Base-by-base conservation (phyloP, 2,113 vertebrate species). In the Chloropsis hardwickii region DNA sequence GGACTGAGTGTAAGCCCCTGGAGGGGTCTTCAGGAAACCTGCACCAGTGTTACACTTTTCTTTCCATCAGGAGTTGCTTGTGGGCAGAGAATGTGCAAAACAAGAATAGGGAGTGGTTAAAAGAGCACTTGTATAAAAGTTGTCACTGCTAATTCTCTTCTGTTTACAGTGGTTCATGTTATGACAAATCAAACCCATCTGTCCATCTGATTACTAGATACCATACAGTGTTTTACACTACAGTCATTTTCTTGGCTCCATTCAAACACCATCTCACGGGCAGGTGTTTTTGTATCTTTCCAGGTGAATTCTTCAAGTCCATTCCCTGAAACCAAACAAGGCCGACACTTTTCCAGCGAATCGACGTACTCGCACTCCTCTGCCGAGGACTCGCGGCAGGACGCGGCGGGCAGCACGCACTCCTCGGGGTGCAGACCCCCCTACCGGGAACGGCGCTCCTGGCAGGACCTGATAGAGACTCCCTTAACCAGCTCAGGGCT, bases 381-480 rank as follows among this genome's bases (percentile, higher is more conserved):
- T 1, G 98, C 98, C 0, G 98, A 98, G 94, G 99, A 99, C n/a
- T 97, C 98, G 19, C 88, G 91, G 51, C 97, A 97, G 67, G 98
- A 98, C 2, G 84, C 61, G 8, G 88, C 95, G 28, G 97, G 98
- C 69, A 98, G 97, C 94, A 96, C 92, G 3, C 98, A 98, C 94
- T 98, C 98, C 3, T 98, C 98, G 1, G 90, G 98, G 5, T 98
- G 98, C 95, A 98, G 98, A 47, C 98, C 98, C 4, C 96, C 98
- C 54, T 98, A 98, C 95, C 97, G 98, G 37, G 98, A 99, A 62
- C 97, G 98, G 4, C 98, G 98, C 50, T 99, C 99, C 1, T 98
- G 98, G 98, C 98, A 99, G 97, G 98, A 99, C 86, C 98, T 99
- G 44, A 98, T 99, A 19, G 98, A 99, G 95, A 99, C 98, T 8